A percentile compares a stretch with the other conserved stretches of the same genome.
Evolutionary conservation across 2,797 vertebrate genomes (phyloP).

Genomic region (Poeciliopsis paucimaculata): DNA sequence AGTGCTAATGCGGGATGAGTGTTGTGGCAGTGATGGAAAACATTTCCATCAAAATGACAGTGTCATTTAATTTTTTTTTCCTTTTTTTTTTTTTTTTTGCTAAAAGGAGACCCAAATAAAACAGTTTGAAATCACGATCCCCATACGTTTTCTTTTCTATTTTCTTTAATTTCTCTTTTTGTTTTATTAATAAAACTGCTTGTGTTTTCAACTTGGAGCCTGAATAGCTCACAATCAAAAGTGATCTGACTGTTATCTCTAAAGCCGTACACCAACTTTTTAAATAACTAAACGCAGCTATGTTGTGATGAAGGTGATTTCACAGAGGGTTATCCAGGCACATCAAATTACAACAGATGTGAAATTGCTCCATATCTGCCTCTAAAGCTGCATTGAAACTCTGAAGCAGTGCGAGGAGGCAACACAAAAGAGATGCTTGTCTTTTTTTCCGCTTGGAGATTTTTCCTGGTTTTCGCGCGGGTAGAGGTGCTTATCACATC

Average conservation of each 20-base stretch:
- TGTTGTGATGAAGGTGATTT: constrained; percentile 79
- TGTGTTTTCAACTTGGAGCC: constrained; percentile 40
- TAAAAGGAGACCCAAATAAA: constrained; percentile 33
- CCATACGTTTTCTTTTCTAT: neutral
- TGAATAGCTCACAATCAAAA: constrained; percentile 67
- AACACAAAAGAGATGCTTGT: constrained; percentile 79
- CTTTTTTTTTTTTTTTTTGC: constrained; percentile 12
- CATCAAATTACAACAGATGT: constrained; percentile 82
- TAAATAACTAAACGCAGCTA: constrained; percentile 78
- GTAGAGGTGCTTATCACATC: constrained; percentile 79
- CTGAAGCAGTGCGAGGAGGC: constrained; percentile 60
- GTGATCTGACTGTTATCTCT: constrained; percentile 73
- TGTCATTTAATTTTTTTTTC: constrained; percentile 53
- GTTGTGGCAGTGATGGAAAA: constrained; percentile 68
- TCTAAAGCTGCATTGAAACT: constrained; percentile 73
- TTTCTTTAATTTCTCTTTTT: neutral
- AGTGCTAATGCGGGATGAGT: constrained; percentile 77
- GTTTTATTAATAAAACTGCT: constrained; percentile 19
- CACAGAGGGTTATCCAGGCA: constrained; percentile 76
- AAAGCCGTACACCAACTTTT: constrained; percentile 75
- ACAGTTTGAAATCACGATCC: constrained; percentile 45
- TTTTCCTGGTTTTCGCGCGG: constrained; percentile 73
- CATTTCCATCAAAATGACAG: constrained; percentile 72
- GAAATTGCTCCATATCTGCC: constrained; percentile 76
- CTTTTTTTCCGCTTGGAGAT: constrained; percentile 70